phyloP scores from a whole-genome alignment of 2,888 invertebrate genomes.

The Andrena marginata region DNA sequence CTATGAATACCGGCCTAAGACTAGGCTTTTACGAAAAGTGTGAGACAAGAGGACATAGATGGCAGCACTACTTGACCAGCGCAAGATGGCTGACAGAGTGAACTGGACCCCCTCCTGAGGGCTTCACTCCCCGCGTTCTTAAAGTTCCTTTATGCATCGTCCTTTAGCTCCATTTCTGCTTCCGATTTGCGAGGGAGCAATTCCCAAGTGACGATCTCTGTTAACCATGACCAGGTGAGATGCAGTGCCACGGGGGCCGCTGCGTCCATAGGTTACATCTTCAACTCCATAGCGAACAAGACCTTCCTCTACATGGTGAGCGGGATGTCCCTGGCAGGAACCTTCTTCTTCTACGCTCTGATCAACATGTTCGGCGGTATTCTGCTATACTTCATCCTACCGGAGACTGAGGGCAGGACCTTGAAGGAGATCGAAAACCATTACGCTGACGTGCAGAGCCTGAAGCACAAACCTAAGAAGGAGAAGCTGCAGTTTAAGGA shows the following conservation, averaged over 20 bases:
- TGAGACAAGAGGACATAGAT: no score
- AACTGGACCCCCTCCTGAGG: no score
- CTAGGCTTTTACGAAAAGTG: no score
- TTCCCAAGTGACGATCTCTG: no score
- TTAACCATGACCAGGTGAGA: conserved; percentile 85
- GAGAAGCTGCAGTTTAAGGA: conserved; percentile 75
- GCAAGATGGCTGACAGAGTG: no score
- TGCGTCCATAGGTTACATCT: conserved; percentile 91
- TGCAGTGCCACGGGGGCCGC: conserved; percentile 91
- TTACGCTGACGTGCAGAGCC: conserved; percentile 87
- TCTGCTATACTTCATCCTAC: conserved; percentile 89
- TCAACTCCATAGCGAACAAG: conserved; percentile 92
- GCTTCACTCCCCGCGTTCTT: no score
- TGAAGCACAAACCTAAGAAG: conserved; percentile 78
- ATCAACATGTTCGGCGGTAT: conserved; percentile 89
- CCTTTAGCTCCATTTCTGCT: not conserved
- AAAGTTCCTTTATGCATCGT: no score
- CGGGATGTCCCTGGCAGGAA: conserved; percentile 89
- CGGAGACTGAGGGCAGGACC: conserved; percentile 93
- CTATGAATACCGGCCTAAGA: no score
- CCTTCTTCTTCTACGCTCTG: conserved; percentile 90
- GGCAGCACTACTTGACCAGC: no score
- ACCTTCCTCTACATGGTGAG: conserved; percentile 89
- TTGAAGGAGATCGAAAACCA: conserved; percentile 90
- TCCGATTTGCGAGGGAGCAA: not conserved